Evolutionary conservation across 53 echinoderm and acorn worm genomes (phyloP), one percentile per base, ranked within the genome.

Genomic region (Temnopleurus reevesii): DNA sequence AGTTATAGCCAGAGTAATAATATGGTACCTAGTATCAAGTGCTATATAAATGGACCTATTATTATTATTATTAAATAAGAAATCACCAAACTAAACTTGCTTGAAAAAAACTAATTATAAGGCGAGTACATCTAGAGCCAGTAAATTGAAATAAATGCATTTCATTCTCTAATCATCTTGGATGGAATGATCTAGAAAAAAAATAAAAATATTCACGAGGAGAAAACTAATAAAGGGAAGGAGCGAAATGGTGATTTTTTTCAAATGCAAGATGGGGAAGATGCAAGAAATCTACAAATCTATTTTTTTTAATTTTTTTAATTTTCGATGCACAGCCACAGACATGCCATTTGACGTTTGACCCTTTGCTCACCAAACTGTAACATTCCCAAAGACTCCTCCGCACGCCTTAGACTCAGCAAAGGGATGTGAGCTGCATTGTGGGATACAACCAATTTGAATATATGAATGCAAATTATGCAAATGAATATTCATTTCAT

Each of bases 321-420:
- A n/a, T 71, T 19, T 41, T n/a, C 0, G 21, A 41, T 41, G 38
- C 43, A 41, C n/a, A 71, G 71, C 71, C 41, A 7, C 9, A 71
- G 15, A 29, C 80, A 83, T 83, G 83, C 83, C 83, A 34, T 30
- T 28, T 56, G 83, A 29, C 83, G 55, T 29, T 29, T 47, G 49
- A 49, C 49, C 83, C 43, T 36, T 83, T 49, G 66, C 88, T 87
- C 88, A 87, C 88, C 88, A 71, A 87, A 87, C 24, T 87, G 88
- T 71, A 66, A 71, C 88, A 87, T 66, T 33, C 88, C 65, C 46
- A 87, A 65, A 1, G 65, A 66, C n/a, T 87, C 88, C 88, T 87
- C 88, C 1, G 88, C 88, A 29, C 88, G 65, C 25, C 88, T 46
- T n/a, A 87, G 71, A 27, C 71, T 66, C 88, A 87, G 85, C 28